These are phyloP conservation scores for Anhinga rufa DNA, from an alignment of 2,113 vertebrate genomes.

Conservation along the genomic window DNA sequence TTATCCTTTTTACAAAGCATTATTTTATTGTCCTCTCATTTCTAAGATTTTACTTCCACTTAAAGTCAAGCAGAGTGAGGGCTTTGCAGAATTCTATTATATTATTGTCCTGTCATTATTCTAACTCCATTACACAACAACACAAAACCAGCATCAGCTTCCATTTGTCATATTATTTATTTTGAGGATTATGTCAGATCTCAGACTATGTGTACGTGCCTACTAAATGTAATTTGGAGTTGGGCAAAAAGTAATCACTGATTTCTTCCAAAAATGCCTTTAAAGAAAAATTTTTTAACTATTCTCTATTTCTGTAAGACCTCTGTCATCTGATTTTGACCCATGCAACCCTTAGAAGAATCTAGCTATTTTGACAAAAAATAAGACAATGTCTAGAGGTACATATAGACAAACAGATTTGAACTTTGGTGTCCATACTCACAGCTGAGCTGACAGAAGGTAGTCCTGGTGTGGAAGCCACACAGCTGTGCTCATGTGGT, in stretches of 20 bases:
- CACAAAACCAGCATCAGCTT: constrained; percentile 57
- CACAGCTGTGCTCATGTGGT: background rate
- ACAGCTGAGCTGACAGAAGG: background rate
- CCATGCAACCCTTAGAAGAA: background rate
- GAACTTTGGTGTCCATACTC: background rate
- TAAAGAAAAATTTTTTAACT: background rate
- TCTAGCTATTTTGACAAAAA: background rate
- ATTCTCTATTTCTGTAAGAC: background rate
- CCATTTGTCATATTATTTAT: constrained; percentile 58
- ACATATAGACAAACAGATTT: background rate
- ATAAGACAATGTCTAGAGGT: background rate
- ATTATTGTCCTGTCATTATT: constrained; percentile 62
- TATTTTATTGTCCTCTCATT: constrained; percentile 70
- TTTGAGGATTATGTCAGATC: constrained; percentile 40
- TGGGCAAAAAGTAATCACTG: background rate
- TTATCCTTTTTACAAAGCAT: constrained; percentile 71
- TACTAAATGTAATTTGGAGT: constrained; percentile 42
- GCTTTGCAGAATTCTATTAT: constrained; percentile 60
- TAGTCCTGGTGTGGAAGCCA: background rate
- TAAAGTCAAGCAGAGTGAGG: constrained; percentile 63
- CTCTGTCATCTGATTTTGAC: background rate
- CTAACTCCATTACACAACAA: constrained; percentile 58
- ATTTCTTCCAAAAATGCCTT: background rate
- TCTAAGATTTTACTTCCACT: constrained; percentile 64
- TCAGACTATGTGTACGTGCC: constrained; percentile 8